Base-by-base conservation (phyloP, 2,888 invertebrate species). In the Yponomeuta cagnagella region DNA sequence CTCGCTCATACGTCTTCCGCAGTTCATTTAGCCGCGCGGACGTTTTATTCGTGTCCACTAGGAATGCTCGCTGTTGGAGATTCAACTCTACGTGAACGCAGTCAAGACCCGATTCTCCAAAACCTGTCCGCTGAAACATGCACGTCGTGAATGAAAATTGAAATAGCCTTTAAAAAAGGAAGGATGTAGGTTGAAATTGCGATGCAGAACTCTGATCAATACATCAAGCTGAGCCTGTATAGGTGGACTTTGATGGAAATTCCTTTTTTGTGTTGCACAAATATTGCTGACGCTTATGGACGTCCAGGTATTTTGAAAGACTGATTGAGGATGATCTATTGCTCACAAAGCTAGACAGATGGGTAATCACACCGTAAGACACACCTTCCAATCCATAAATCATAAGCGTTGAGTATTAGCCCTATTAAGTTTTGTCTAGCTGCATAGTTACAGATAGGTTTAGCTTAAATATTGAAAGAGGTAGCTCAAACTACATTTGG, bases 1-100 rank as follows among this genome's bases (percentile, higher is more conserved):
- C 81, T 80, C 82, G 86, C 87, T 85, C 91, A 90, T 90, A 91
- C 90, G 90, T 91, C 90, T 90, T 90, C 85, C 85, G 87, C 82
- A 88, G 89, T 90, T 90, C 90, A 90, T 90, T 90, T 90, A 85
- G 87, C 83, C 81, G 86, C 84, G 82, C 87, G 81, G 80, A 82
- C 80, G 84, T 83, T 85, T 85, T 84, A 84, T 85, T 81, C 79
- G 74, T 77, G 79, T 76, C 76, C 76, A 74, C 73, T 76, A 72
- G 23, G 12, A 23, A 23, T 5, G n/a, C 15, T 15, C 15, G 63
- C 31, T 74, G 71, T 68, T 63, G 70, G 69, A 79, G 79, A 78
- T 74, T 77, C 66, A 70, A 78, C 81, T 74, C 65, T 69, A 15
- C 0, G 30, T 15, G 1, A 15, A 15, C 52, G 15, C 15, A 15